Conservation (phyloP, 2,888 invertebrate genomes). For the Lasioglossum oenotherae region DNA sequence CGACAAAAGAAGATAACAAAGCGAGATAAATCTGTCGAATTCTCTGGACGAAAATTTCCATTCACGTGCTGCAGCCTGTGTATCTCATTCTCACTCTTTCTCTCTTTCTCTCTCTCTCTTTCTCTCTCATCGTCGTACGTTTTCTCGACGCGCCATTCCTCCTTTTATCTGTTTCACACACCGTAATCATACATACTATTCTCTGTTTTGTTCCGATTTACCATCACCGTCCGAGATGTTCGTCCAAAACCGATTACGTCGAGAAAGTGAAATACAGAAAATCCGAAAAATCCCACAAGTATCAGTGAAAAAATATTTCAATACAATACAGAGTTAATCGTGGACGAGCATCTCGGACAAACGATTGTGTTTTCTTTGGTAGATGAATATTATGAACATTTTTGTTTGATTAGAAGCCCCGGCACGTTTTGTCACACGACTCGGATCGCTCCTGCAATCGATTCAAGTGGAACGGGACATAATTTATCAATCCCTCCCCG, state of each 20-base stretch:
- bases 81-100: not conserved
- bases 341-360: constrained; percentile 42
- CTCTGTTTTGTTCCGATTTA: constrained; percentile 31
- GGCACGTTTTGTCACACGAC: constrained; percentile 67
- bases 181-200: constrained; percentile 47
- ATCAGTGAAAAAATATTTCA: not conserved
- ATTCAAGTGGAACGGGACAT: not conserved
- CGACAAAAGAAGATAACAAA: not conserved
- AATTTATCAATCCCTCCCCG: not conserved
- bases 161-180: constrained; percentile 47
- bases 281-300: not conserved
- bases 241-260: not conserved
- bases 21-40: not conserved
- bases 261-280: not conserved
- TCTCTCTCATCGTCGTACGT: constrained; percentile 25
- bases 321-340: not conserved
- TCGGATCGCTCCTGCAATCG: not conserved
- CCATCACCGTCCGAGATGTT: constrained; percentile 27
- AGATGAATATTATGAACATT: constrained; percentile 57
- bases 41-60: not conserved
- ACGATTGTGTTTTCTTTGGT: constrained; percentile 45
- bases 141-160: constrained; percentile 28
- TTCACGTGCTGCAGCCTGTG: not conserved
- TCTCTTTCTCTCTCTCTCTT: not conserved
- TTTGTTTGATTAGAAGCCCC: constrained; percentile 62